These are phyloP conservation scores for Neogobius melanostomus DNA, from an alignment of 2,113 vertebrate genomes.

Conservation along the genomic window DNA sequence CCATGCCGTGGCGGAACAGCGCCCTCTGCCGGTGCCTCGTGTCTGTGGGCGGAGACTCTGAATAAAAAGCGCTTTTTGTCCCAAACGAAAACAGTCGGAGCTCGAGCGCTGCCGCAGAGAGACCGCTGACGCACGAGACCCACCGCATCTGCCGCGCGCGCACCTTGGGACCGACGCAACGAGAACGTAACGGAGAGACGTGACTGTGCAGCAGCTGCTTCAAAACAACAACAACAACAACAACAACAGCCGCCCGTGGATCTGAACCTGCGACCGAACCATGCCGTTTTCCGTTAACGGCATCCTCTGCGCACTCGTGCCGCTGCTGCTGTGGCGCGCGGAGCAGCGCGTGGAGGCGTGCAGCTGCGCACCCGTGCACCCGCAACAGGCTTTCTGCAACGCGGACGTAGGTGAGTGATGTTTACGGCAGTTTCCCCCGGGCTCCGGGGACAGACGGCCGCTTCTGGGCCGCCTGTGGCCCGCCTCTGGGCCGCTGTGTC, in stretches of 20 bases:
- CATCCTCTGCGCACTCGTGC: slow-evolving; percentile 80
- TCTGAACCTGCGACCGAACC: slow-evolving; percentile 44
- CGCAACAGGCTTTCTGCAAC: slow-evolving; percentile 97
- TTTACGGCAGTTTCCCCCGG: slow-evolving; percentile 40
- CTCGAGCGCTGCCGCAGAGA: slow-evolving; percentile 29
- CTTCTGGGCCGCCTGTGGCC: slow-evolving; percentile 16
- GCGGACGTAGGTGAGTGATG: slow-evolving; percentile 88
- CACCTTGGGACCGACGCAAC: slow-evolving; percentile 1
- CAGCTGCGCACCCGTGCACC: slow-evolving; percentile 94
- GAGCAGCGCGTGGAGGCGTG: slow-evolving; percentile 85
- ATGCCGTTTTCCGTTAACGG: slow-evolving; percentile 76
- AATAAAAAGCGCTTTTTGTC: slow-evolving; percentile 64
- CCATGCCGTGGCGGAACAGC: slow-evolving; percentile 18
- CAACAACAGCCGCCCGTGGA: neutral
- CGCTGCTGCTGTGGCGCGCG: slow-evolving; percentile 80
- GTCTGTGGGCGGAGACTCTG: slow-evolving; percentile 63
- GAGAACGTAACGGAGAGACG: slow-evolving; percentile 3
- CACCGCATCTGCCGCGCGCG: slow-evolving; percentile 26
- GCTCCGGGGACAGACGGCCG: neutral
- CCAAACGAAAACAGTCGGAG: slow-evolving; percentile 62
- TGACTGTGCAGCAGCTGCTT: slow-evolving; percentile 14
- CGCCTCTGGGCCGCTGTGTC: slow-evolving; percentile 12
- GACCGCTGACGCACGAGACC: slow-evolving; percentile 10
- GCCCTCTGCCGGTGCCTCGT: slow-evolving; percentile 54
- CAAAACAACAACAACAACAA: neutral